Evolutionary conservation across 2,113 vertebrate species (phyloP), one percentile per base, ranked within the genome.

Genomic region (Corythornis vintsioides): DNA sequence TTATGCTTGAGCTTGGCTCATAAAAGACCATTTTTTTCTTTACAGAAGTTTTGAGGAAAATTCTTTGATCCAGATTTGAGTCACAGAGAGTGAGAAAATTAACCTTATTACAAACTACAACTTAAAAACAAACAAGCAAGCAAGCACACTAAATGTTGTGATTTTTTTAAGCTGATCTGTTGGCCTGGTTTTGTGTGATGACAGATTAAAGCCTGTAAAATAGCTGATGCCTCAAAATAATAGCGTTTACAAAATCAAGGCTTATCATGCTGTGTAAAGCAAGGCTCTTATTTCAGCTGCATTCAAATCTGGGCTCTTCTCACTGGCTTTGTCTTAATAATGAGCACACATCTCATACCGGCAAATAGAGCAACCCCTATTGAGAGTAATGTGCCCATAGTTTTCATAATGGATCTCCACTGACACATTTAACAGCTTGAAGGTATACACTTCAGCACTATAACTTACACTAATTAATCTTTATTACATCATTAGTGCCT

Each of bases 361-460:
- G 93, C 92, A 97, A 97, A 97, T 78, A 96, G 95, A 93, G 65
- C 91, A 96, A 96, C 97, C 71, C 96, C 96, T 95, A 88, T 94
- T 93, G 96, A 96, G 97, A 97, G 83, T 95, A 97, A 96, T 75
- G 65, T 89, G 96, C 91, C 95, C 6, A 3, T 96, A 97, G 92
- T 95, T 94, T 92, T 96, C 86, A 83, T 96, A 97, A 97, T 96
- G 96, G 96, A 96, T 97, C 97, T 97, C 96, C 73, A 56, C 57
- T 95, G 92, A 93, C 95, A 96, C 95, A 96, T 97, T 97, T 97
- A 97, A 97, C 96, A 97, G 97, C 97, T 97, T 97, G 97, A 97
- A 96, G 83, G 69, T 97, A 88, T 74, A 94, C 82, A 96, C 96
- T 97, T 97, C 90, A 96, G 93, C 60, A 78, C 81, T 89, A 91